Base-by-base conservation (phyloP, 2,888 invertebrate genomes). In the Athripsodes cinereus region DNA sequence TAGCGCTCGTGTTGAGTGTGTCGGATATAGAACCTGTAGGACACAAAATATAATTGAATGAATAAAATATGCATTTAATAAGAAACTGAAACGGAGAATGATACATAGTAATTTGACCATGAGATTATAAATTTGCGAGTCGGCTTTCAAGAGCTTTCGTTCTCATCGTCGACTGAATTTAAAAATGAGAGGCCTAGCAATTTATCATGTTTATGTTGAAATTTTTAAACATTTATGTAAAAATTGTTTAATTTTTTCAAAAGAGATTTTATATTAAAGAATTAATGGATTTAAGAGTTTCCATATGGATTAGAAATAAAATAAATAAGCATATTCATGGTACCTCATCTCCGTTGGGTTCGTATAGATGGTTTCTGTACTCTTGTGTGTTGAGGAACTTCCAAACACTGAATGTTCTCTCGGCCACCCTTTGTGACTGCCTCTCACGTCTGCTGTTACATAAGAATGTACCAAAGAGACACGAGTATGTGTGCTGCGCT, bases 391-490 rank as follows among this genome's bases (percentile, higher is more conserved):
- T 84, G 63, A 96, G 79, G 71, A 95, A 87, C 59, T 86, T 85
- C 96, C 96, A 97, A 56, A 96, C 90, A 18, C 91, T 90, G 70
- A 90, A 90, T 2, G 88, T 85, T 65, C 82, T 79, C 62, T 86
- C 87, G 53, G 78, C 74, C 60, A 86, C 82, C 56, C 86, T 81
- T 63, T 81, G 74, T 58, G 81, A 81, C 52, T 74, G 71, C 40
- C 92, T 83, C 73, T 92, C 91, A 66, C 86, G 85, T 53, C 82
- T 76, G 44, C 87, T 84, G 81, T 97, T 96, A 76, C 92, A 95
- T 65, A 97, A 82, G 81, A 98, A 98, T 66, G 96, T 96, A 66
- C 97, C 97, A 79, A 96, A 98, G 70, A 98, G 83, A 74, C 95
- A 93, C 61, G 97, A 96, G 75, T 96, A 94, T 52, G 90, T 88